These are phyloP conservation scores for Oreochromis spilurus DNA, from an alignment of 2,113 vertebrate species.

Conservation along the genomic window DNA sequence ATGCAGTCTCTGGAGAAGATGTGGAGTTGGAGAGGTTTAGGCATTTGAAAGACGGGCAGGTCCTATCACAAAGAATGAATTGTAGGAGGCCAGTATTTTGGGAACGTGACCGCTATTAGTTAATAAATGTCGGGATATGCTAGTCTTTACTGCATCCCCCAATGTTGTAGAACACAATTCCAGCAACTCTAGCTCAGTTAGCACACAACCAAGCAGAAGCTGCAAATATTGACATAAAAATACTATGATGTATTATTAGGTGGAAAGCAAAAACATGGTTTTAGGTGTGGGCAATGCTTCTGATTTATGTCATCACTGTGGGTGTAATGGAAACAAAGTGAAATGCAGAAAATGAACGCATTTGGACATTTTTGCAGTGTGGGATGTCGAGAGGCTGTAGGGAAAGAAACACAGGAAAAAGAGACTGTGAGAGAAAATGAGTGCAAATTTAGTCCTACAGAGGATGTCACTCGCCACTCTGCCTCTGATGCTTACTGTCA, in stretches of 20 bases:
- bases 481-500: background rate
- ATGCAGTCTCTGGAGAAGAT: background rate
- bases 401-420: background rate
- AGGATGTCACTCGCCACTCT: constrained; percentile 9
- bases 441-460: constrained; percentile 14
- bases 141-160: background rate
- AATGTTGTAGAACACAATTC: background rate
- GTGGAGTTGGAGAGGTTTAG: fast-evolving
- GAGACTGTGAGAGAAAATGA: background rate
- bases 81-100: background rate
- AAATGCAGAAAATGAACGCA: background rate
- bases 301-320: background rate
- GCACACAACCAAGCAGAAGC: background rate
- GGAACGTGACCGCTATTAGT: fast-evolving
- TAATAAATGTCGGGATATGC: background rate
- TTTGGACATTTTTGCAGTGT: background rate
- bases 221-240: background rate
- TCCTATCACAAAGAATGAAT: background rate
- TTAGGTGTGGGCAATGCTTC: background rate
- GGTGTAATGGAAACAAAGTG: background rate
- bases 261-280: background rate
- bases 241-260: too few species aligned
- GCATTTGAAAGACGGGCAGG: background rate
- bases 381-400: background rate
- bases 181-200: background rate